Conservation (phyloP, 2,113 vertebrate species). For the Suncus etruscus region DNA sequence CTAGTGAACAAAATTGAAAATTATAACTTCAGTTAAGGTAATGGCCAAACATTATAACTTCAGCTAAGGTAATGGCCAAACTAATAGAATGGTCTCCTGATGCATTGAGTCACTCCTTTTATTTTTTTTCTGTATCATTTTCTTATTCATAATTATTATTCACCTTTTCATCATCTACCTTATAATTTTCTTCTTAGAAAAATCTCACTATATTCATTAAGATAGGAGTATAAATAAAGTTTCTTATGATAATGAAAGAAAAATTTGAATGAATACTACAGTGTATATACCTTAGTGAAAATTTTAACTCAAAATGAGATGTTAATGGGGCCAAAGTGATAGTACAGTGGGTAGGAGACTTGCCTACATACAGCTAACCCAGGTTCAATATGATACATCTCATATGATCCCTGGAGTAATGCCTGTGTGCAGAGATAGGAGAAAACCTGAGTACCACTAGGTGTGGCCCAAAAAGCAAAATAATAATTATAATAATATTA, state of each 20-base stretch:
- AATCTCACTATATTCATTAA: conserved; percentile 3
- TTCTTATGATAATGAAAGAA: background rate
- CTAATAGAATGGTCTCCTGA: background rate
- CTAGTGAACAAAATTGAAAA: background rate
- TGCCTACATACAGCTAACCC: no score
- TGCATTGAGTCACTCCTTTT: background rate
- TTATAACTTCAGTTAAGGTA: background rate
- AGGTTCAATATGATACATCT: no score
- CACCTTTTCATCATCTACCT: background rate
- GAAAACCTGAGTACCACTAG: no score
- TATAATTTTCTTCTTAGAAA: conserved; percentile 5
- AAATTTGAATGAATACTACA: conserved; percentile 19
- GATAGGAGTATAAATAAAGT: background rate
- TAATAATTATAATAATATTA: background rate
- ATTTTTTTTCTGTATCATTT: background rate
- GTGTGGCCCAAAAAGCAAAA: no score
- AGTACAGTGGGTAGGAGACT: no score
- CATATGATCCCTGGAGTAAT: no score
- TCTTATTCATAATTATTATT: conserved; percentile 11
- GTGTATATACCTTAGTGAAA: conserved; percentile 8
- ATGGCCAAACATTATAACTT: background rate
- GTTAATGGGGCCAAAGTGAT: no score
- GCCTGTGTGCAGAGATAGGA: no score
- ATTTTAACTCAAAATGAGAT: conserved; percentile 23
- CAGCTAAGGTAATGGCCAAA: no score